Conservation (phyloP, 2,113 vertebrate genomes). For the Odocoileus hemionus region DNA sequence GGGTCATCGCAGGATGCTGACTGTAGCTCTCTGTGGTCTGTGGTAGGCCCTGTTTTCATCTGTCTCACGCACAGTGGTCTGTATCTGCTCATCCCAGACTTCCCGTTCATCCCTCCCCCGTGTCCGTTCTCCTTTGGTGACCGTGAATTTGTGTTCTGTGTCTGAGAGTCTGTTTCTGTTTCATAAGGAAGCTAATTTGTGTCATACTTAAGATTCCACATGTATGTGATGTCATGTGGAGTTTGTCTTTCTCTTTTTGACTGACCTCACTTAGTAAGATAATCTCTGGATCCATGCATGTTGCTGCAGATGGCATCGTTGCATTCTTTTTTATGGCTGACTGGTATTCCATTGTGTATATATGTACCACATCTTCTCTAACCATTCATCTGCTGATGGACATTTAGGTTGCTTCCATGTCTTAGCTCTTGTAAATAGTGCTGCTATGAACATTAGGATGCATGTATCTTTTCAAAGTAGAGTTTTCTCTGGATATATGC, state of each 20-base stretch:
- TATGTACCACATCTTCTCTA: not conserved
- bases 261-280: not conserved
- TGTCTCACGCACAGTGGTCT: not conserved
- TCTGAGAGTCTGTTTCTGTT: not conserved
- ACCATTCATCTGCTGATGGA: not conserved
- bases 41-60: not conserved
- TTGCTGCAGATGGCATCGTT: not conserved
- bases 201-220: not conserved
- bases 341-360: accelerated
- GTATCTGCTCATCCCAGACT: not conserved
- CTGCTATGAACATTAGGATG: not conserved
- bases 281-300: accelerated
- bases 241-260: not conserved
- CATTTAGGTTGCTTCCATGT: not conserved
- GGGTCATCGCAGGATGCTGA: not conserved
- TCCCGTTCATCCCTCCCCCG: not conserved
- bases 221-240: no score
- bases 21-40: not conserved
- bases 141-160: not conserved
- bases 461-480: not conserved
- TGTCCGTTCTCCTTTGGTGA: not conserved
- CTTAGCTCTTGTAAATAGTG: not conserved
- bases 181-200: not conserved
- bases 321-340: not conserved
- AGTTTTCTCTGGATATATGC: not conserved